Base-by-base conservation (phyloP, 2,797 vertebrate genomes). In the Trematomus bernacchii region DNA sequence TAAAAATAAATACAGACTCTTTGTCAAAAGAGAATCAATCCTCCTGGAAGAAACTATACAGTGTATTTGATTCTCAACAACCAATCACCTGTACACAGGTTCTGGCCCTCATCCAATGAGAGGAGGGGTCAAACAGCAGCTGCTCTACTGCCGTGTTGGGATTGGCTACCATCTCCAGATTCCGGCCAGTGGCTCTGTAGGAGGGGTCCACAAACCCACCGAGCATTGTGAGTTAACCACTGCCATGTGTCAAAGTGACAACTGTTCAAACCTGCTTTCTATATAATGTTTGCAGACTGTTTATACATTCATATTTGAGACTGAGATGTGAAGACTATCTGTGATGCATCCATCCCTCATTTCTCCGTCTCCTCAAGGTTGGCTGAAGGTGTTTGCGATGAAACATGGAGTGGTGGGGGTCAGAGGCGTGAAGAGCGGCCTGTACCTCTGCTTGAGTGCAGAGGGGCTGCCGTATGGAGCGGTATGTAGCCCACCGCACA, bases 141-240 rank as follows among this genome's bases (percentile, higher is more conserved):
- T 95, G 30, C 93, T 95, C 8, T 95, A 94, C 80, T 94, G 94
- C 46, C 89, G 88, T 10, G 85, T 92, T 40, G 94, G 94, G 61
- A 95, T 94, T 33, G 95, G 95, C n/a, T 94, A 82, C 80, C 94
- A 95, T 73, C 87, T 95, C 12, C 92, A 94, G 85, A 92, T 95
- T 51, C 80, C 91, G 51, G 55, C 80, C 27, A 82, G 62, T 11
- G 92, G 94, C 23, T 86, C 72, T 0, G 80, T 94, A 10, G 67
- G 87, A 15, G 95, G 94, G 0, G 76, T 93, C 33, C 94, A 95
- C 62, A 83, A 81, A 58, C 92, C 93, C 30, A 90, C 75, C 3
- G 82, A 91, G 44, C 80, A 92, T 83, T 90, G 94, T 95, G 90
- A 85, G 94, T 91, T 13, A 33, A 52, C 3, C 21, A n/a, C 6